Percentiles rank a stretch among this genome's conserved stretches.
Conservation (phyloP, 2,797 vertebrate genomes). For the Tragelaphus eurycerus region DNA sequence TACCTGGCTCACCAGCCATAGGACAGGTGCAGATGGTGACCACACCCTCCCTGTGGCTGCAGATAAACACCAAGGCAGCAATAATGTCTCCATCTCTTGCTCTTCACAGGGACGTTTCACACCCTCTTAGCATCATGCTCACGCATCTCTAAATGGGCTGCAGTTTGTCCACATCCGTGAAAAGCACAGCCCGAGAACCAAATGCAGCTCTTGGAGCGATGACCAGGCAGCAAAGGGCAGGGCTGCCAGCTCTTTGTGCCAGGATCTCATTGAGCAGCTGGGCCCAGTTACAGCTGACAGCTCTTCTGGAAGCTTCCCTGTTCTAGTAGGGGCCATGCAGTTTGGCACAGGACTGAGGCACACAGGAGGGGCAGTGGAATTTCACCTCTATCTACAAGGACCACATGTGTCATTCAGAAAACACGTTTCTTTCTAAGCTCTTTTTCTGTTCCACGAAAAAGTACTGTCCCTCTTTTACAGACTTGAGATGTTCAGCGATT, state of each 20-base stretch:
- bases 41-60: neutral
- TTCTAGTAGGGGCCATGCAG: neutral
- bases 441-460: neutral
- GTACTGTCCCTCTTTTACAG: neutral
- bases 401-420: neutral
- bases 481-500: neutral
- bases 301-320: conserved; percentile 21
- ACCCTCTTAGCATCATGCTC: neutral
- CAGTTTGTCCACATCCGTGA: neutral
- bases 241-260: conserved; percentile 11
- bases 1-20: neutral
- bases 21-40: rapidly evolving
- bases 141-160: neutral
- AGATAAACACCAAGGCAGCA: neutral
- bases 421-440: neutral
- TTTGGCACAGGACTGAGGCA: neutral
- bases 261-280: neutral
- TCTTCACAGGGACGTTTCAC: neutral
- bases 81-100: neutral
- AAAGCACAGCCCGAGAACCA: neutral
- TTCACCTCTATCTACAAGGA: neutral
- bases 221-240: neutral
- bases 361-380: rapidly evolving
- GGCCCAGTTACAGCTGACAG: neutral
- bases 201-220: rapidly evolving